Base-by-base conservation (phyloP, 2,888 invertebrate species). In the Acleris emargana region DNA sequence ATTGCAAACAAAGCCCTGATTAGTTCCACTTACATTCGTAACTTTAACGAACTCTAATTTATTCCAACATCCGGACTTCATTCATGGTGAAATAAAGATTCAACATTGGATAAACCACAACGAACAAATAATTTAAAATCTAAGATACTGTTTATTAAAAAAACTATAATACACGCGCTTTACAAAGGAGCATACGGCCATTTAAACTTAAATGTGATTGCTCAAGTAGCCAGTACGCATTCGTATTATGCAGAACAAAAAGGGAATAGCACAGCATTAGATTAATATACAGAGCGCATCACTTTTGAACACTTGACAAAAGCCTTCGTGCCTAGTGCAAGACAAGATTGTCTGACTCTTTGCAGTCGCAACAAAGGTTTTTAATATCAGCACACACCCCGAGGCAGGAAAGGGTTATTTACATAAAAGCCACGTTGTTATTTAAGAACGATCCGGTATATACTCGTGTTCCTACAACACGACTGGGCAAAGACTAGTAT, bases 321-420 rank as follows among this genome's bases (percentile, higher is more conserved):
- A 72, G 67, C 57, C 53, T 57, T 67, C 69, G 68, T 68, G 69
- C 62, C 68, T 57, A 66, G 17, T 67, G 69, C 73, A 74, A 75
- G 78, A 79, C 79, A 78, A 82, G 81, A 82, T 81, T 80, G 82
- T 79, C 78, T 79, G 75, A 77, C 75, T 71, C 75, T 70, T 77
- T 76, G 73, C 69, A 71, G 74, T 72, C 68, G 72, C 77, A 86
- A 89, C 90, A 91, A 90, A 88, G 89, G 80, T 88, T 89, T 89
- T 90, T 89, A 89, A 89, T 90, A 90, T 87, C 86, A 82, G 81
- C 80, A 83, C 82, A 84, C 82, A 84, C 86, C 89, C 87, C 70
- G 79, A 73, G 87, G 88, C 87, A 76, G 81, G 77, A 80, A 78
- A 76, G 76, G 81, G 81, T 77, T 85, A 88, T 89, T 89, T 89